These are phyloP conservation scores for Cyphomyrus plagiostoma DNA, from an alignment of 2,113 vertebrate genomes.

Conservation along the genomic window DNA sequence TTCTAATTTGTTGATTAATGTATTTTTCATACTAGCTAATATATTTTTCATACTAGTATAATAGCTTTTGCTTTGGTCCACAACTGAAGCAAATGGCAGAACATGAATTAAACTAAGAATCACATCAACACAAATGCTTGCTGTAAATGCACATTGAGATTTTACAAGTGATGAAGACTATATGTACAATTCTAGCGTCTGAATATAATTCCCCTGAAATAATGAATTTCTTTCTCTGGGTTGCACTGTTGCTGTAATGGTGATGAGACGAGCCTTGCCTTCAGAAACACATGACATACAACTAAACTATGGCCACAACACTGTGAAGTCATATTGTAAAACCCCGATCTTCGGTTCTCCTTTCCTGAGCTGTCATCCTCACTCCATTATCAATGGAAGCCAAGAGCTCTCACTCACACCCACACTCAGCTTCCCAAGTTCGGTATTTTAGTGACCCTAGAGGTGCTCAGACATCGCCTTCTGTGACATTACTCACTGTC, in stretches of 20 bases:
- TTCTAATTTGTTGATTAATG: neutral
- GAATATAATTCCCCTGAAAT: neutral
- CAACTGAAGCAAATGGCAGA: neutral
- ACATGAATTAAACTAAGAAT: neutral
- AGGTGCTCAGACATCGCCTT: neutral
- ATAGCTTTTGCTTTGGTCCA: neutral
- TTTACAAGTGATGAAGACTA: neutral
- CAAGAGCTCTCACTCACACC: neutral
- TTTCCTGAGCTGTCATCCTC: neutral
- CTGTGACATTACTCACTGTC: neutral
- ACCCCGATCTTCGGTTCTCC: neutral
- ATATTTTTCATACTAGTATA: neutral
- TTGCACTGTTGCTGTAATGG: neutral
- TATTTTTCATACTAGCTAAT: neutral
- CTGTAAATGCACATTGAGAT: neutral
- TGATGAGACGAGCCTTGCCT: neutral
- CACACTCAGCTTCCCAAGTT: neutral
- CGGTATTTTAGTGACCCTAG: neutral
- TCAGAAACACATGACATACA: neutral
- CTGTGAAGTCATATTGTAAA: neutral
- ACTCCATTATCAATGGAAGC: neutral
- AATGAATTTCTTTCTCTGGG: neutral
- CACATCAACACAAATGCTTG: neutral
- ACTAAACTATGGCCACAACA: neutral
- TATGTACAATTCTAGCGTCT: neutral